phyloP scores from a whole-genome alignment of 2,113 vertebrate genomes.

The Glaucidium brasilianum region DNA sequence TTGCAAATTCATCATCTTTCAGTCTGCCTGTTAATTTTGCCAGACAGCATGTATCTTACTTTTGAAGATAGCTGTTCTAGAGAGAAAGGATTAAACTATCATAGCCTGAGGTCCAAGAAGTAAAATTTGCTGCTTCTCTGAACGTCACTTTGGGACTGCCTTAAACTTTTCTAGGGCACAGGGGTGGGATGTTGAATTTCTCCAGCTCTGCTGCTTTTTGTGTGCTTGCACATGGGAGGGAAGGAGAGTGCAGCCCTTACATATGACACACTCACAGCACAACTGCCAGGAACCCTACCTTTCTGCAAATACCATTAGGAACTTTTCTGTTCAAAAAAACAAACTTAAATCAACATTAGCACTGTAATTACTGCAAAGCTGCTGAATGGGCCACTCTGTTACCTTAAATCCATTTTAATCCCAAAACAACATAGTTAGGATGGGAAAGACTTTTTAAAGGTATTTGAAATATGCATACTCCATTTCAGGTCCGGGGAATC shows the following conservation, averaged over 20 bases:
- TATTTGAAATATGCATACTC: conserved; percentile 50
- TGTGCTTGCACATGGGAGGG: background rate
- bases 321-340: background rate
- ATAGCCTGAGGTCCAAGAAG: conserved; percentile 27
- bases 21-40: background rate
- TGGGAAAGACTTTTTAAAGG: conserved; percentile 42
- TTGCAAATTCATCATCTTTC: background rate
- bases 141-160: conserved; percentile 34
- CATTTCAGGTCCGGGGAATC: conserved; percentile 32
- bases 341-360: conserved; percentile 37
- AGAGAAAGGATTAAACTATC: conserved; percentile 42
- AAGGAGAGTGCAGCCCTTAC: background rate
- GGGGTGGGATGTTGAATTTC: background rate
- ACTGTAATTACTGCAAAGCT: background rate
- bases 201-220: background rate
- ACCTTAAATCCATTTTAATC: conserved; percentile 33
- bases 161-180: background rate
- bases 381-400: conserved; percentile 1
- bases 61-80: background rate
- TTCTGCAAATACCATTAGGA: conserved; percentile 45
- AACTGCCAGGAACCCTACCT: background rate
- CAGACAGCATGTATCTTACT: conserved; percentile 18
- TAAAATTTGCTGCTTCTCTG: conserved; percentile 42
- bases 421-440: conserved; percentile 61
- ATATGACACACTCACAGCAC: background rate